phyloP scores from a whole-genome alignment of 2,113 vertebrate species.

The Seriola aureovittata region DNA sequence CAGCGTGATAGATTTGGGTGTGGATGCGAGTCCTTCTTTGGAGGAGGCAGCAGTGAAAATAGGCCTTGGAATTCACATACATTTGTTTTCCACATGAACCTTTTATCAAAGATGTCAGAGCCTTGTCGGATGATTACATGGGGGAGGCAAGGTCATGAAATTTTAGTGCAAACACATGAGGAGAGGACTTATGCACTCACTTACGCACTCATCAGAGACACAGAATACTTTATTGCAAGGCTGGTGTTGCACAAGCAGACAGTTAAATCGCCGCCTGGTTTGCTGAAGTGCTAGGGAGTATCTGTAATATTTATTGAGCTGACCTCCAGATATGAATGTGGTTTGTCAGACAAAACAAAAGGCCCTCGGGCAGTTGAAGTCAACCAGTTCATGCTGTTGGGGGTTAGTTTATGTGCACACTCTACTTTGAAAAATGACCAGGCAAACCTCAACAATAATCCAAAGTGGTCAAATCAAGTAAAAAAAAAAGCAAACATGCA shows the following conservation, averaged over 20 bases:
- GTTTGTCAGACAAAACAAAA: slow-evolving; percentile 64
- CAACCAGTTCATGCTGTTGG: slow-evolving; percentile 62
- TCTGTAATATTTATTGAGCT: slow-evolving; percentile 61
- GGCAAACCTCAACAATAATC: slow-evolving; percentile 66
- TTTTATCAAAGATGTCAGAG: slow-evolving; percentile 67
- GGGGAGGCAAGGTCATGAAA: slow-evolving; percentile 60
- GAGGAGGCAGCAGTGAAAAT: slow-evolving; percentile 35
- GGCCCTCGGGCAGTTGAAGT: slow-evolving; percentile 61
- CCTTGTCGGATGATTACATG: slow-evolving; percentile 62
- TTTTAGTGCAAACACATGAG: slow-evolving; percentile 74
- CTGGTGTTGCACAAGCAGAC: slow-evolving; percentile 62
- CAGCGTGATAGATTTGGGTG: slow-evolving; percentile 44
- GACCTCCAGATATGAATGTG: slow-evolving; percentile 49
- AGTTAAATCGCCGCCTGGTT: slow-evolving; percentile 61
- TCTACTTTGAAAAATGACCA: slow-evolving; percentile 62
- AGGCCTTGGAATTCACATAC: slow-evolving; percentile 36
- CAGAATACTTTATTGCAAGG: slow-evolving; percentile 51
- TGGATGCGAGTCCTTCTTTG: slow-evolving; percentile 53
- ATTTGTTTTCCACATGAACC: slow-evolving; percentile 46
- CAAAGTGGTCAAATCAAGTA: slow-evolving; percentile 58
- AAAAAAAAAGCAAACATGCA: slow-evolving; percentile 51
- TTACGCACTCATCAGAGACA: slow-evolving; percentile 62
- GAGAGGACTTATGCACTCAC: slow-evolving; percentile 47
- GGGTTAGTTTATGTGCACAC: slow-evolving; percentile 55
- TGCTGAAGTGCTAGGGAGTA: slow-evolving; percentile 53